phyloP scores from a whole-genome alignment of 2,113 vertebrate genomes.

The Genyomyrus donnyi region DNA sequence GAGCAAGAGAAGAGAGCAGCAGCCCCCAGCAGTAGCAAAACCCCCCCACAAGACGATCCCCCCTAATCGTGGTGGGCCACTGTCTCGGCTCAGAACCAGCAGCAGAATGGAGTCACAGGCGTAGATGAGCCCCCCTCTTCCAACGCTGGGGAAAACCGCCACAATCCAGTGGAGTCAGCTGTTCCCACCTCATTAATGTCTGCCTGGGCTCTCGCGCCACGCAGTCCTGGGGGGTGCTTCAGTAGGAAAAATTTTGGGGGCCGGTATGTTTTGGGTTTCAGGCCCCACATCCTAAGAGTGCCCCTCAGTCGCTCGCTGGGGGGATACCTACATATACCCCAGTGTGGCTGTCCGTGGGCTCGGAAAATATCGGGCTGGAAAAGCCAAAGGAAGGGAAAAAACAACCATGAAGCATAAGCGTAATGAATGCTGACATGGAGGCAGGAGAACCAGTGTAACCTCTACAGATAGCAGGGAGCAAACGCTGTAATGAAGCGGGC shows the following conservation, averaged over 20 bases:
- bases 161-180: not conserved
- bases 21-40: not conserved
- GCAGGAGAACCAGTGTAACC: not conserved
- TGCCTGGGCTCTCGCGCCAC: not conserved
- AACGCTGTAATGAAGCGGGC: not conserved
- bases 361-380: not conserved
- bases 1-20: not conserved
- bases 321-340: not conserved
- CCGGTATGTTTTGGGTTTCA: not conserved
- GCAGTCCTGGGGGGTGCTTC: not conserved
- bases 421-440: not conserved
- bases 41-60: not conserved
- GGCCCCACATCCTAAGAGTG: not conserved
- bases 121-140: not conserved
- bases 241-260: not conserved
- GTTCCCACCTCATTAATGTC: slow-evolving; percentile 2
- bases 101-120: not conserved
- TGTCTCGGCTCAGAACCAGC: not conserved
- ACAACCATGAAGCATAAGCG: not conserved
- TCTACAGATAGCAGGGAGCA: not conserved
- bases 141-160: not conserved
- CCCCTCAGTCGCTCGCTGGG: not conserved
- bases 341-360: not conserved
- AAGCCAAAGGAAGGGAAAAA: not conserved
- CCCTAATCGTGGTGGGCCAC: not conserved